phyloP scores from a whole-genome alignment of 1,140 invertebrate genomes.

The Euglossa dilemma region DNA sequence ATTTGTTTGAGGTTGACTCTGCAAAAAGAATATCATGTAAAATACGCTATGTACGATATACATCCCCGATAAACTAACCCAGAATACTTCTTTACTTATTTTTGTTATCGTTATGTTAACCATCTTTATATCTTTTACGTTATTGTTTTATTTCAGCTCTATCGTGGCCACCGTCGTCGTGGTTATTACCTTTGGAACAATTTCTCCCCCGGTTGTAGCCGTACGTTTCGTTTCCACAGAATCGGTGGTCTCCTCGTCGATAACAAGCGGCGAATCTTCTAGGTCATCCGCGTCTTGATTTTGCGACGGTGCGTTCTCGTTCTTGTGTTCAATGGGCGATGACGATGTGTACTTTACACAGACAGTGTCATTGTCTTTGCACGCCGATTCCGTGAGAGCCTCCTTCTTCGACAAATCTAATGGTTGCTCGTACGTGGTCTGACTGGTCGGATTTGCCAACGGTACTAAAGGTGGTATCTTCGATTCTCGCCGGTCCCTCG shows the following conservation, averaged over 20 bases:
- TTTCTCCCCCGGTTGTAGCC: constrained; percentile 49
- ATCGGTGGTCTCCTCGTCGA: constrained; percentile 83
- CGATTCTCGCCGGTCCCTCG: constrained; percentile 91
- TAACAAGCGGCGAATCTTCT: constrained; percentile 79
- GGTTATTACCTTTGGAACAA: constrained; percentile 70
- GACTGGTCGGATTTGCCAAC: constrained; percentile 79
- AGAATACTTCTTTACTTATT: not conserved
- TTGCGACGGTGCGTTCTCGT: constrained; percentile 49
- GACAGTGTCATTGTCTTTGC: constrained; percentile 65
- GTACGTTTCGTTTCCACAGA: constrained; percentile 81
- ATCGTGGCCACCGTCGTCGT: not conserved
- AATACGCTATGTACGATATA: not conserved
- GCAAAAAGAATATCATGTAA: constrained; percentile 12
- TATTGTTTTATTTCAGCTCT: not conserved
- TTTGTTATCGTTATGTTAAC: not conserved
- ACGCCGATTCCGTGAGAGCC: constrained; percentile 80
- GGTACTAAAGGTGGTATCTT: constrained; percentile 84
- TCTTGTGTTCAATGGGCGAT: constrained; percentile 72
- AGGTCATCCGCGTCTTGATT: constrained; percentile 75
- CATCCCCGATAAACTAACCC: too few relatives aligned
- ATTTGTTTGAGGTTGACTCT: constrained; percentile 72
- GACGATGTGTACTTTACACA: constrained; percentile 73
- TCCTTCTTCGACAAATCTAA: constrained; percentile 94
- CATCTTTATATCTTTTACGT: too few relatives aligned
- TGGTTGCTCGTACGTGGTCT: constrained; percentile 87